Base-by-base conservation (phyloP, 2,888 invertebrate species). In the Vannuccia rotundouncinata region DNA sequence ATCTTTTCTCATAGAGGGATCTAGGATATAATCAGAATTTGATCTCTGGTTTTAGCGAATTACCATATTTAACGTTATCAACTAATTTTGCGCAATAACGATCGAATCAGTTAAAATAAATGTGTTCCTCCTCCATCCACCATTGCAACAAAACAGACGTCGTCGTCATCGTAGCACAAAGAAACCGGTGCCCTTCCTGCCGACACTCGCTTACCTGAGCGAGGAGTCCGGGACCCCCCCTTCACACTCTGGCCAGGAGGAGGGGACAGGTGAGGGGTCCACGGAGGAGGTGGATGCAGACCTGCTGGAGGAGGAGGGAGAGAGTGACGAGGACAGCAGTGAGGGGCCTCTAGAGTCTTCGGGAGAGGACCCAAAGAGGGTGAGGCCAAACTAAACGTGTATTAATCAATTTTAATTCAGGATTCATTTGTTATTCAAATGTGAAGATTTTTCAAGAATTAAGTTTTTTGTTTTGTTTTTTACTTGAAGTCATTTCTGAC, bases 161-260 rank as follows among this genome's bases (percentile, higher is more conserved):
- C 77, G 77, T 5, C 29, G 31, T 25, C 31, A 45, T 27, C 31
- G 45, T 30, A 1, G 77, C 22, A 22, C 22, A 1, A 77, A 77
- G 27, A 77, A 77, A 27, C 31, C 29, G 22, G 77, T 31, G 31
- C 77, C 77, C 5, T 77, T 77, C 31, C 77, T 31, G 27, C 77
- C 77, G 45, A 77, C 77, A 31, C 59, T 77, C 1, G 77, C 31
- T 17, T 27, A 77, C 5, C 25, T 77, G 1, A 77, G 77, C 31
- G 77, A 77, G 27, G 77, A 77, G 27, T 27, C 27, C 17, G 27
- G 77, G n/a, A n/a, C n/a, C 22, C 45, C 77, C 1, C 75, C 75
- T 10, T 29, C 30, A n/a, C 29, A 74, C 75, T 29, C 29, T 29
- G 75, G 17, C 10, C 29, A 74, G 10, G 75, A 74, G 75, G n/a